phyloP scores from a whole-genome alignment of 2,113 vertebrate species.

The Perccottus glenii region DNA sequence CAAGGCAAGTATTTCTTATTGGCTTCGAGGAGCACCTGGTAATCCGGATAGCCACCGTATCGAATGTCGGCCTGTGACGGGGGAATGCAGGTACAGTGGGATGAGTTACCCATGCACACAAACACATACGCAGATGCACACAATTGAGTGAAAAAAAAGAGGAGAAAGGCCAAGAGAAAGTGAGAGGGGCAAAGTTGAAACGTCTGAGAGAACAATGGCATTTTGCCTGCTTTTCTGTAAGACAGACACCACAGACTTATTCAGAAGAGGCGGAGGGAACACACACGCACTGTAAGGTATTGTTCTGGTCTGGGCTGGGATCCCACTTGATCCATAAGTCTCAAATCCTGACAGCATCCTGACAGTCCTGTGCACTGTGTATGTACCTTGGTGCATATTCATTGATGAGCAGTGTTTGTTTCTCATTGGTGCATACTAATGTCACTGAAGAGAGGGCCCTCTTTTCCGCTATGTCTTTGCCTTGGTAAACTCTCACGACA shows the following conservation, averaged over 20 bases:
- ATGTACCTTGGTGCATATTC: constrained; percentile 13
- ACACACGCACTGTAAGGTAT: constrained; percentile 58
- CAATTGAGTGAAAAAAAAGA: constrained; percentile 5
- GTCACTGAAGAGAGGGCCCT: constrained; percentile 33
- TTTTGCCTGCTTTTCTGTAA: constrained; percentile 67
- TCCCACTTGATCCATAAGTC: constrained; percentile 22
- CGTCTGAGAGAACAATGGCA: constrained; percentile 72
- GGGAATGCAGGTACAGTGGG: constrained; percentile 65
- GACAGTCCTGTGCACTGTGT: constrained; percentile 43
- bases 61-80: constrained; percentile 50
- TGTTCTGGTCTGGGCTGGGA: constrained; percentile 71
- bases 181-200: constrained; percentile 75
- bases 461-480: constrained; percentile 59
- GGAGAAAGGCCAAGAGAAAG: constrained; percentile 57
- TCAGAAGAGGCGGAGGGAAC: constrained; percentile 57
- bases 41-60: constrained; percentile 60
- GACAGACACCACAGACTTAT: constrained; percentile 69
- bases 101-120: constrained; percentile 51
- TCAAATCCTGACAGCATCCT: constrained; percentile 64
- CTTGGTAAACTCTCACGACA: constrained; percentile 69
- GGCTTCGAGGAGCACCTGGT: constrained; percentile 62
- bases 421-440: constrained; percentile 68
- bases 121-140: constrained; percentile 18
- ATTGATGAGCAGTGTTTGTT: constrained; percentile 39
- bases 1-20: constrained; percentile 70